Evolutionary conservation across 2,797 vertebrate species (phyloP).

Genomic region (Fistularia tabacaria): DNA sequence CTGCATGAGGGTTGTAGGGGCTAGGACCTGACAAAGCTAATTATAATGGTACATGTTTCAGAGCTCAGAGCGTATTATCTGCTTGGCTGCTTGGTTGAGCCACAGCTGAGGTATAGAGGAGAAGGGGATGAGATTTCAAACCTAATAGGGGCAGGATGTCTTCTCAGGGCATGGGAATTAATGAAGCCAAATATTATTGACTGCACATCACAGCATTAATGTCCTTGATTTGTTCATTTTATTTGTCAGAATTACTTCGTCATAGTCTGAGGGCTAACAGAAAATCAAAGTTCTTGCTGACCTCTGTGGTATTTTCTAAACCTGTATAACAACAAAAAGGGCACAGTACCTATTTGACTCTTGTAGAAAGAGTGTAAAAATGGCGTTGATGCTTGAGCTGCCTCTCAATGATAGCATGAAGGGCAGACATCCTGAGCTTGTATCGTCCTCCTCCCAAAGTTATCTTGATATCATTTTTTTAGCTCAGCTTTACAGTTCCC

Average conservation of each 20-base stretch:
- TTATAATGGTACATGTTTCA: conserved; percentile 99
- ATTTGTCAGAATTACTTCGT: conserved; percentile 56
- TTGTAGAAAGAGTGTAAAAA: conserved; percentile 51
- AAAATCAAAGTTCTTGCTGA: conserved; percentile 43
- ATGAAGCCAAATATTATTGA: conserved; percentile 77
- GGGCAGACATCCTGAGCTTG: conserved; percentile 57
- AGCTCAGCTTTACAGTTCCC: conserved; percentile 47
- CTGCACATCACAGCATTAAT: conserved; percentile 64
- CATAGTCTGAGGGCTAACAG: conserved; percentile 42
- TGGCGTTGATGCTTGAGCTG: conserved; percentile 53
- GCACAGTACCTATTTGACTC: conserved; percentile 23
- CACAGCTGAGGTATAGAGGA: conserved; percentile 83
- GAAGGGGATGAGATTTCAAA: conserved; percentile 71
- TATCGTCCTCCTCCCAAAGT: conserved; percentile 69
- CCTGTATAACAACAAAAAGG: conserved; percentile 18
- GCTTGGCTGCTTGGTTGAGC: conserved; percentile 88
- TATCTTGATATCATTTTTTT: conserved; percentile 64
- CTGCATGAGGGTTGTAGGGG: conserved; percentile 99
- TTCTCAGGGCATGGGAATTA: conserved; percentile 72
- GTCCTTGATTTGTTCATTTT: conserved; percentile 68
- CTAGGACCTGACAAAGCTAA: conserved; percentile 99
- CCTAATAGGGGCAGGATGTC: conserved; percentile 71
- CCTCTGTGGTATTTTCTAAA: conserved; percentile 20
- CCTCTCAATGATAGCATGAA: conserved; percentile 62
- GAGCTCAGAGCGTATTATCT: conserved; percentile 97